These are phyloP conservation scores for Dendrocopos noguchii DNA, from an alignment of 2,113 vertebrate genomes.

Conservation along the genomic window DNA sequence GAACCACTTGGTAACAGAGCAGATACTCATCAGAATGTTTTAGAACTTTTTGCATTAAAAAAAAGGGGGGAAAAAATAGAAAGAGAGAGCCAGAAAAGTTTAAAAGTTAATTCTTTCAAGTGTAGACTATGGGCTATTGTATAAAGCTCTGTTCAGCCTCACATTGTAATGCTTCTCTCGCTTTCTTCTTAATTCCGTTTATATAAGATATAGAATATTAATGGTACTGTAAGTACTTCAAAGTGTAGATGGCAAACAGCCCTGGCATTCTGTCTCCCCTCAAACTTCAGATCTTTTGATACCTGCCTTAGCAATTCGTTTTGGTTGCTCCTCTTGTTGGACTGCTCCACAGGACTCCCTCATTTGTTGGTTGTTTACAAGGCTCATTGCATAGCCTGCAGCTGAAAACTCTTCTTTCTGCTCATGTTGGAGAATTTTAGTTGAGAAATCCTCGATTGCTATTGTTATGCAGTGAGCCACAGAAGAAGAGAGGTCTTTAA, in stretches of 20 bases:
- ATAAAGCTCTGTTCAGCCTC: slow-evolving; percentile 24
- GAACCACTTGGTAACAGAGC: not conserved
- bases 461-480: slow-evolving; percentile 85
- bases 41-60: slow-evolving; percentile 33
- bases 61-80: not conserved
- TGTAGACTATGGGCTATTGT: not conserved
- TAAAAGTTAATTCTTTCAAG: slow-evolving; percentile 43
- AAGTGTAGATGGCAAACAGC: slow-evolving; percentile 44
- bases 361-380: slow-evolving; percentile 66
- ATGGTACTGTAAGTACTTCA: slow-evolving; percentile 60
- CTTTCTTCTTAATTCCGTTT: slow-evolving; percentile 57
- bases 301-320: slow-evolving; percentile 89
- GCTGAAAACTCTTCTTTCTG: slow-evolving; percentile 73
- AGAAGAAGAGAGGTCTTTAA: slow-evolving; percentile 83
- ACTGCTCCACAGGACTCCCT: slow-evolving; percentile 68
- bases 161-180: slow-evolving; percentile 34
- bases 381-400: slow-evolving; percentile 65
- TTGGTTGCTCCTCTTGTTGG: slow-evolving; percentile 84
- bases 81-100: not conserved
- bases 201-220: slow-evolving; percentile 56
- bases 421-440: slow-evolving; percentile 85
- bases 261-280: slow-evolving; percentile 10
- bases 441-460: slow-evolving; percentile 84
- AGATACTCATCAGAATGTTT: slow-evolving; percentile 39
- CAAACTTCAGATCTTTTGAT: slow-evolving; percentile 60